Base-by-base conservation (phyloP, 2,888 invertebrate species). In the Gastrophysa polygoni region DNA sequence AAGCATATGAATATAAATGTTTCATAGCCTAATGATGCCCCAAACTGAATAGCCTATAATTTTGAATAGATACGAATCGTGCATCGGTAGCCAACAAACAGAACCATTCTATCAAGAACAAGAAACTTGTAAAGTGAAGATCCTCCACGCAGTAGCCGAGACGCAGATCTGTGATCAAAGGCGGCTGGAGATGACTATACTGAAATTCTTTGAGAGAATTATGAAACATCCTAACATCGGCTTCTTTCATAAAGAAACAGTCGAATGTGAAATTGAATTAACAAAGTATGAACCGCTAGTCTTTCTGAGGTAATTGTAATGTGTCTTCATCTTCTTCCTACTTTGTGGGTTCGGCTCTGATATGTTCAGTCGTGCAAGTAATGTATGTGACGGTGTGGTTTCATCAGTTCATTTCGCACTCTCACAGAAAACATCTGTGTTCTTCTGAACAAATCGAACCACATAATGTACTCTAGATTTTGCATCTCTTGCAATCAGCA, bases 11-110 rank as follows among this genome's bases (percentile, higher is more conserved):
- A 43, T 54, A 34, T 29, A 43, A n/a, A 54, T 17, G 54, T 38
- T 54, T 54, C 38, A 54, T 20, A 28, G 14, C 54, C 28, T 54
- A 54, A 54, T 54, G 54, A 54, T 24, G 43, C 17, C 20, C 21
- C 18, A 29, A 59, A 57, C 28, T 73, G 69, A 72, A 71, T 72
- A 71, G 73, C 56, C 62, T 61, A 68, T 72, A 73, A 73, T 73
- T 73, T 73, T 73, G 68, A 73, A 73, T 73, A 69, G 71, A 43
- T 11, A 16, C 16, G n/a, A 54, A 38, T 38, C 38, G 14, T 38
- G 38, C 7, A 14, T 38, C 11, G 38, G 38, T 38, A 38, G 14
- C 38, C 14, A 38, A 38, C 11, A 38, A n/a, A n/a, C 38, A 14
- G 14, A 38, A 38, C 6, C 14, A 38, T 14, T 38, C 14, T 38